A percentile compares a stretch with the other conserved stretches of the same genome.
Conservation (phyloP, 1,140 invertebrate genomes). For the Heliconius hermathena region DNA sequence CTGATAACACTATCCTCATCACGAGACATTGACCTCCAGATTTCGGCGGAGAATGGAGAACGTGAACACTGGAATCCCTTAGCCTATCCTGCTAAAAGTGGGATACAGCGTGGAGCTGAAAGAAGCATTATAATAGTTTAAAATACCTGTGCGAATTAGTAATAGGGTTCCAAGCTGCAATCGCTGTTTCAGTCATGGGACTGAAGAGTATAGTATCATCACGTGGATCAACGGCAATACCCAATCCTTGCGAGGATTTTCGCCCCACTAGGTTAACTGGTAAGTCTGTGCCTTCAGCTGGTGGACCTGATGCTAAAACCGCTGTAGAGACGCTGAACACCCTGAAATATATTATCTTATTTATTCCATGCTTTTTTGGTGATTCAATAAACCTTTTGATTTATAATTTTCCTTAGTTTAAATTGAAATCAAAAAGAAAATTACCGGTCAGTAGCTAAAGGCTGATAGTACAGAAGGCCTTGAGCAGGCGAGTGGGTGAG, state of each 20-base stretch:
- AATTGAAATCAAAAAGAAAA: not conserved
- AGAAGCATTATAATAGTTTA: not conserved
- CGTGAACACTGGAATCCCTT: too few relatives aligned
- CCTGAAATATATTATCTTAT: conserved; percentile 62
- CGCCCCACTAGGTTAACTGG: conserved; percentile 89
- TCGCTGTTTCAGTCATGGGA: conserved; percentile 88
- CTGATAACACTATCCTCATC: too few relatives aligned
- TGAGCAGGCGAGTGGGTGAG: conserved; percentile 87
- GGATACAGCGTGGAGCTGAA: too few relatives aligned
- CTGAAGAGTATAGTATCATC: conserved; percentile 88
- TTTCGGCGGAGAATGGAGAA: too few relatives aligned
- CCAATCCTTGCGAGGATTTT: conserved; percentile 91
- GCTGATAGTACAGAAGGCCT: conserved; percentile 89
- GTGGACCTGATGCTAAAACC: conserved; percentile 86
- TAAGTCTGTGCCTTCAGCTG: conserved; percentile 85
- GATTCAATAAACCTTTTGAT: too few relatives aligned
- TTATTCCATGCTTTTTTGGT: too few relatives aligned
- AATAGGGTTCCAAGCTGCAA: conserved; percentile 89
- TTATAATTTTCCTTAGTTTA: not conserved
- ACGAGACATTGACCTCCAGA: too few relatives aligned
- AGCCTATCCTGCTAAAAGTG: too few relatives aligned
- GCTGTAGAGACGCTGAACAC: conserved; percentile 89
- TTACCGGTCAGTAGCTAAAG: conserved; percentile 89
- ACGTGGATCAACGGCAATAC: conserved; percentile 85
- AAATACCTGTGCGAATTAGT: conserved; percentile 81